These are phyloP conservation scores for Triplophysa dalaica DNA, from an alignment of 2,113 vertebrate species.

Conservation along the genomic window DNA sequence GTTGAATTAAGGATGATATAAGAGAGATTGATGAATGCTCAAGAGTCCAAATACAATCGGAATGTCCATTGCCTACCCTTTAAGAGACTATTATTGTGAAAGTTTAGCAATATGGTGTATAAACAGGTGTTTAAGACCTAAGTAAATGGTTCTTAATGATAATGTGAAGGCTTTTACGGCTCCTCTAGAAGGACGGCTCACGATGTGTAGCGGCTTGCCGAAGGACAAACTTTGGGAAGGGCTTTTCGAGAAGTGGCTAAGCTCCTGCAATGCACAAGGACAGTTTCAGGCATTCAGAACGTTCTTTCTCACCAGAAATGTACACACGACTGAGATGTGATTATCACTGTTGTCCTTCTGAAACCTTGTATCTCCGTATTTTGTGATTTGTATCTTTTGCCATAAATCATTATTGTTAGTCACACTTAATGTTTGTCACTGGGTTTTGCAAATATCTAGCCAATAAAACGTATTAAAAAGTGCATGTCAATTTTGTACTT, in stretches of 20 bases:
- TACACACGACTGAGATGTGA: background rate
- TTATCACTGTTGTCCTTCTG: too few species aligned
- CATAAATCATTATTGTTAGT: too few species aligned
- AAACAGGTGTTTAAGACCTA: conserved; percentile 8
- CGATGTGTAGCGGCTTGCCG: conserved; percentile 8
- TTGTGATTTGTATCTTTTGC: too few species aligned
- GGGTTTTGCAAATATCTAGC: too few species aligned
- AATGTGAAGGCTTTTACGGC: conserved; percentile 22
- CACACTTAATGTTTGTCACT: too few species aligned
- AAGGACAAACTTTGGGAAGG: conserved; percentile 13
- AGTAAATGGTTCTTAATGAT: conserved; percentile 27
- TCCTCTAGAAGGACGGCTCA: background rate
- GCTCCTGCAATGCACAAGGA: conserved; percentile 7
- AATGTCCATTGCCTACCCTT: background rate
- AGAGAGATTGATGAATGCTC: conserved; percentile 9
- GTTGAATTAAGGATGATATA: conserved; percentile 26
- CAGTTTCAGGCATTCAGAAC: background rate
- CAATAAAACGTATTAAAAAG: too few species aligned
- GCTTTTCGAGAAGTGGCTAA: conserved; percentile 6
- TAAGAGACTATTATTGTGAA: background rate
- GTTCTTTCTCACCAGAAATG: background rate
- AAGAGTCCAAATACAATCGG: background rate
- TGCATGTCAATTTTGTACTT: too few species aligned
- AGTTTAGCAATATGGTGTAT: background rate
- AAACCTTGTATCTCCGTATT: too few species aligned